Evolutionary conservation across 2,888 invertebrate species (phyloP), one percentile per base, ranked within the genome.

Genomic region (Volucella inanis): DNA sequence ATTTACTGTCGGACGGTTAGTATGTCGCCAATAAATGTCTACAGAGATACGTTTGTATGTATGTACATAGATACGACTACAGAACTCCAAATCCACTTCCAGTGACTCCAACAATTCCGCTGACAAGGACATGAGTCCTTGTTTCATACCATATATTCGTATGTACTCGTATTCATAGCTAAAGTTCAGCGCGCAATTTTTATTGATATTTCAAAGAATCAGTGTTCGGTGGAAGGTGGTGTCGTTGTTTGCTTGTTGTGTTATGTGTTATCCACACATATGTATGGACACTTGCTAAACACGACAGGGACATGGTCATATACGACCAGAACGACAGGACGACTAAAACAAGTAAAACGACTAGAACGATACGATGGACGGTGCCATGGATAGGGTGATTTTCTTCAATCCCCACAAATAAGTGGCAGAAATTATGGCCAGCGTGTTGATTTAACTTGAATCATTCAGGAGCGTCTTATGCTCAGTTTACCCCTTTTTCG

Each of bases 391-490:
- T 0, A 8, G 43, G 50, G 15, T 62, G 6, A 14, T 47, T 11
- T 55, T 18, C 31, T 57, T 38, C 59, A 52, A 49, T 54, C 78
- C 64, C 70, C 55, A 52, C 50, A 62, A 83, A 74, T 83, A 78
- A 71, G 75, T 67, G 80, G 70, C 59, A 65, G 52, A 64, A 81
- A 72, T 77, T 81, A 81, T 81, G 85, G 68, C 72, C 85, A 81
- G 71, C 67, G 81, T 81, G 85, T 85, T 85, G 85, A 81, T 81
- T 72, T 81, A 55, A 72, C 59, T 77, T 85, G 67, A 85, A 81
- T 81, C 85, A 81, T 85, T 81, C 50, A 85, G 67, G 68, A 81
- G 76, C 71, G 68, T 50, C 74, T 83, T 67, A 68, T 43, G 62
- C 45, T 65, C 67, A 59, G 54, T 47, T 76, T 64, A 81, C 67